Evolutionary conservation across 2,113 vertebrate species (phyloP).

Genomic region (Trogon surrucura): DNA sequence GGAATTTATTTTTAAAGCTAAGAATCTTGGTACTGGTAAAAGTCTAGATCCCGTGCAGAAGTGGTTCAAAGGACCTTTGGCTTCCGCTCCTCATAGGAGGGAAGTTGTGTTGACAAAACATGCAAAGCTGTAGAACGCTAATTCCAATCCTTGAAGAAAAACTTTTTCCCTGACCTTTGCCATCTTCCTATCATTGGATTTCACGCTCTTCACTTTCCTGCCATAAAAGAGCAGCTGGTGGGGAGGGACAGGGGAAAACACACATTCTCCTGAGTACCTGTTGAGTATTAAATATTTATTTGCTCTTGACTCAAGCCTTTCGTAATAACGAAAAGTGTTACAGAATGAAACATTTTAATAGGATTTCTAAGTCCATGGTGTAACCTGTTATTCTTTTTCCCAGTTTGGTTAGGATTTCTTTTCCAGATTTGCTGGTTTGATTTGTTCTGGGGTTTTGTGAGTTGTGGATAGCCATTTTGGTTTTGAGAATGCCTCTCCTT

Average conservation of each 20-base stretch:
- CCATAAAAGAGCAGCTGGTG: slow-evolving; percentile 65
- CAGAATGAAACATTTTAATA: neutral
- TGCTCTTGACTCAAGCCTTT: neutral
- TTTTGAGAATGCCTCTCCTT: neutral
- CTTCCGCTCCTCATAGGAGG: slow-evolving; percentile 45
- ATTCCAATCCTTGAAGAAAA: slow-evolving; percentile 63
- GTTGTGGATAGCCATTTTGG: neutral
- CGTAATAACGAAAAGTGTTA: neutral
- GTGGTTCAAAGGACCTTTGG: slow-evolving; percentile 54
- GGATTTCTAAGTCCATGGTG: neutral
- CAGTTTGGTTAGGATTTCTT: neutral
- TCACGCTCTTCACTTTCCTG: slow-evolving; percentile 59
- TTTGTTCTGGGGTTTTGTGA: neutral
- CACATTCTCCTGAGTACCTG: slow-evolving; percentile 41
- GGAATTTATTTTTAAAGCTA: slow-evolving; percentile 24
- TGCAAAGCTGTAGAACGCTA: slow-evolving; percentile 47
- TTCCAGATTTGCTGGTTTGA: neutral
- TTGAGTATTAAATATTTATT: slow-evolving; percentile 49
- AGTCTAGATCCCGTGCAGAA: slow-evolving; percentile 46
- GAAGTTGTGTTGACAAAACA: slow-evolving; percentile 66
- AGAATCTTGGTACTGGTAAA: slow-evolving; percentile 15
- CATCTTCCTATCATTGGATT: slow-evolving; percentile 62
- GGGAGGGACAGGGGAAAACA: neutral
- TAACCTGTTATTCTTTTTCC: neutral
- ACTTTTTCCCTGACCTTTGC: slow-evolving; percentile 64